Base-by-base conservation (phyloP, 2,888 invertebrate genomes). In the Euplexia lucipara region DNA sequence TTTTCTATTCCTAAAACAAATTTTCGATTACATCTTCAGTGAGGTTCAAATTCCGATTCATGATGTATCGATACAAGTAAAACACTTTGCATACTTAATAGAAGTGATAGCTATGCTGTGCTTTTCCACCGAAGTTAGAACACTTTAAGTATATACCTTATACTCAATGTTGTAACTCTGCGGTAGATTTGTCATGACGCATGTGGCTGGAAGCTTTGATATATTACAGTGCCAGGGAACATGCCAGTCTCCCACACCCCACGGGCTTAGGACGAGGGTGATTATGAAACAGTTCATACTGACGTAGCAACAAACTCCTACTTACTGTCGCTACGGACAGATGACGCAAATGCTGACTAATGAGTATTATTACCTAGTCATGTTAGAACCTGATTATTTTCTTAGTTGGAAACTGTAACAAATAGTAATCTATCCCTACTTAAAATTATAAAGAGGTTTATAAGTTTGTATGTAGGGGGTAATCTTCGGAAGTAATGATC, bases 281-380 rank as follows among this genome's bases (percentile, higher is more conserved):
- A 63, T 67, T 67, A 68, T 47, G 39, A 52, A 72, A n/a, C 34
- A n/a, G 32, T 51, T 70, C n/a, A 2, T 61, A 42, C 20, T 20
- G 41, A 20, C 26, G 26, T 26, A 26, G 5, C 26, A 26, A 26
- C 26, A 26, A 5, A n/a, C n/a, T n/a, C n/a, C 5, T 2, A 26
- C 26, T 2, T 26, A n/a, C 41, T 14, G 14, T 51, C 32, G 26
- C 62, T 20, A 9, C 26, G 3, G 9, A 8, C 22, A 12, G 41
- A 42, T 71, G 48, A 51, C 64, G 45, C 39, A 45, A n/a, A 41
- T 52, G 34, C 12, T 26, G 32, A 39, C 30, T 44, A 71, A 71
- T 44, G 20, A 37, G 22, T 45, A 18, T n/a, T 5, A n/a, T n/a
- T 39, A 3, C 16, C 42, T n/a, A 1, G 10, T 1, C 6, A 32